Base-by-base conservation (phyloP, 2,113 vertebrate species). In the Poeciliopsis retropinna region DNA sequence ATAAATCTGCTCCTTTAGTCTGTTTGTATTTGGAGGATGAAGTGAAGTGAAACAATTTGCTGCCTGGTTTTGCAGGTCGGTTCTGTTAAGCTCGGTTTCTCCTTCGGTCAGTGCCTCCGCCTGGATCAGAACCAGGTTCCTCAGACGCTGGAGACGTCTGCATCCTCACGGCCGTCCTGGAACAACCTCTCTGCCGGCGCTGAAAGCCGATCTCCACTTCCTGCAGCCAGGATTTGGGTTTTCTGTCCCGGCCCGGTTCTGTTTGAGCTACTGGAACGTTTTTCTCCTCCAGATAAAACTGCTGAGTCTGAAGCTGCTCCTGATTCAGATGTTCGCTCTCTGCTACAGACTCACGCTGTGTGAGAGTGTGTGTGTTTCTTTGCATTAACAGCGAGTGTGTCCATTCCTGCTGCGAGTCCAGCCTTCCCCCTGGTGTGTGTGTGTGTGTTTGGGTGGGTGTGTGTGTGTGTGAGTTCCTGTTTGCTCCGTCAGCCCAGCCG, bases 101-200 rank as follows among this genome's bases (percentile, higher is more conserved):
- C 13, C 39, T 41, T 15, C 39, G 15, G 14, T 15, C 12, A 5
- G 12, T 14, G 9, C 34, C 39, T 13, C 39, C 2, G 13, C 11
- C 39, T 15, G 39, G 39, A 15, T 15, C 39, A 41, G 39, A 41
- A 41, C 39, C 14, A 4, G 4, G 39, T 41, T 14, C 37, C 37
- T 39, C 37, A 39, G 37, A 13, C 10, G 37, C 12, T 31, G 47
- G 13, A 69, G 73, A 83, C 30, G 54, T 31, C 67, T 67, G 31
- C 76, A 10, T 62, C 64, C 51, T 72, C 51, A 30, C 30, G 37
- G 60, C 8, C 1, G 64, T 65, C 32, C 64, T 37, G 32, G 25
- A 65, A 15, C 64, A 27, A 27, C 64, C 64, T 64, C 8, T 15
- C 63, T n/a, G 32, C 34, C 22, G 2, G 17, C 34, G 34, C 34